phyloP scores from a whole-genome alignment of 2,888 invertebrate genomes.

The Lucinisca nassula region DNA sequence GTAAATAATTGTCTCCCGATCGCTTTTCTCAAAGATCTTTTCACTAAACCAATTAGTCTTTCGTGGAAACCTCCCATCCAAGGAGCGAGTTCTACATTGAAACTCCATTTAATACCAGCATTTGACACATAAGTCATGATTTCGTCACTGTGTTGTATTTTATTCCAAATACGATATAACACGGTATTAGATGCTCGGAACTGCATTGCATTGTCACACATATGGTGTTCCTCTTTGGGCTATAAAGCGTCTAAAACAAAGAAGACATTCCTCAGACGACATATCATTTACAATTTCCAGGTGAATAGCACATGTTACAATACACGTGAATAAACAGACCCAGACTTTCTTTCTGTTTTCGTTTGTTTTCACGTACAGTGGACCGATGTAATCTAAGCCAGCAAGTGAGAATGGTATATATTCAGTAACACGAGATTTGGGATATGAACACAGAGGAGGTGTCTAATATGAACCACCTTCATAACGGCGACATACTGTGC shows the following conservation, averaged over 20 bases:
- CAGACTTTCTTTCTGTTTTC: neutral
- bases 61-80: no score
- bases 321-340: slow-evolving; percentile 7
- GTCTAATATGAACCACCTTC: slow-evolving; percentile 14
- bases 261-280: neutral
- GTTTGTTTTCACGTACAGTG: neutral
- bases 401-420: neutral
- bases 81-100: no score
- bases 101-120: no score
- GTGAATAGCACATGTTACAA: slow-evolving; percentile 14
- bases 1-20: no score
- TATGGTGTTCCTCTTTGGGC: no score
- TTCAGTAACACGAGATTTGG: slow-evolving; percentile 21
- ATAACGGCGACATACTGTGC: neutral
- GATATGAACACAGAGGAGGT: slow-evolving; percentile 1
- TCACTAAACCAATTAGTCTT: no score
- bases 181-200: no score
- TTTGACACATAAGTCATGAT: no score
- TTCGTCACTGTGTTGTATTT: no score
- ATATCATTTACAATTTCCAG: slow-evolving; percentile 7
- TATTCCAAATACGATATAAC: no score
- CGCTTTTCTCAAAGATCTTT: slow-evolving; percentile 9
- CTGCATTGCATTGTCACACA: no score
- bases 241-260: no score
- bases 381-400: slow-evolving; percentile 19